Evolutionary conservation across 2,797 vertebrate genomes (phyloP), one percentile per base, ranked within the genome.

Genomic region (Lemur catta): DNA sequence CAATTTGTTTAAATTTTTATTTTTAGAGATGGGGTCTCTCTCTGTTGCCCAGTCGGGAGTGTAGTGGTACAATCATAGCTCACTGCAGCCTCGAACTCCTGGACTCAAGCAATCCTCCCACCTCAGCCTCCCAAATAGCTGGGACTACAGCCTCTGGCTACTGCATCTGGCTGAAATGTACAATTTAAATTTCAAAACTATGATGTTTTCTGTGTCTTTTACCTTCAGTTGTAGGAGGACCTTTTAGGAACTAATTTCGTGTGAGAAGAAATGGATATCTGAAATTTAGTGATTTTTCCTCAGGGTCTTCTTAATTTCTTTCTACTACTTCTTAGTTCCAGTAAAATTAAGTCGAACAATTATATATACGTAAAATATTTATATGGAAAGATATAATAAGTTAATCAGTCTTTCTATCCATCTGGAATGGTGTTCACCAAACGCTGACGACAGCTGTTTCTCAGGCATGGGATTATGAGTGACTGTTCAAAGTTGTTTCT

Each of bases 331-430:
- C 35, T 84, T 67, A 91, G 33, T 71, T 15, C 12, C 65, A 93
- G 38, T 84, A 92, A 88, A 93, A 85, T 28, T 59, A 65, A 87
- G 74, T 84, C 80, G 91, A 84, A 48, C 79, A 87, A 78, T 72
- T 67, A 81, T 43, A 57, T 30, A 75, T 14, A 52, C 55, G 55
- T 20, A 67, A 67, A 87, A 50, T 63, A 81, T 41, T 63, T 91
- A 87, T n/a, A 65, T 14, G 59, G 3, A 72, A 90, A 93, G 48
- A 91, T 5, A 67, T 71, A 18, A 43, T 52, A 94, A 78, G 26
- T 43, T 71, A 55, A 50, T 81, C 30, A 50, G 43, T 65, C 30
- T 80, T 94, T 63, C 2, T 76, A 46, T 75, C 61, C 48, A 72
- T 89, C 24, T 92, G n/a, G 24, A 91, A 52, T 78, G 55, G 88